Evolutionary conservation across 2,888 invertebrate genomes (phyloP), one percentile per base, ranked within the genome.

Genomic region (Acleris cristana): DNA sequence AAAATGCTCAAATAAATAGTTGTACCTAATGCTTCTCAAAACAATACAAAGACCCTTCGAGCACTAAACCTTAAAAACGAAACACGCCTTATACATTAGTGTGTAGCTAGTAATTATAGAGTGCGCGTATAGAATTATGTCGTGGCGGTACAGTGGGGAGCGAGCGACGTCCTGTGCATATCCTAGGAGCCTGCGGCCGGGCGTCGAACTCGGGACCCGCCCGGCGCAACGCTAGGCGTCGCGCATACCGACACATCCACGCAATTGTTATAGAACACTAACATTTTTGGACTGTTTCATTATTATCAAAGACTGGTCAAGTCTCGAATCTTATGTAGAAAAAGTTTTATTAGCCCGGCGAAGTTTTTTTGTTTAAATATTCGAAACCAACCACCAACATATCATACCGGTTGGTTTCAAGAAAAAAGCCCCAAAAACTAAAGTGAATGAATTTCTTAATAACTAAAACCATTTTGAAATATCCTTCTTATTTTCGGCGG

Each of bases 91-190:
- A 19, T 23, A 40, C 56, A 56, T 56, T 45, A 26, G 23, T 48
- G 19, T 48, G n/a, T 65, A 61, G 19, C 44, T 45, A 66, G 30
- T 57, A 66, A 66, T 66, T 66, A 61, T 65, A 49, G 51, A 51
- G 51, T 57, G 14, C 52, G 34, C 21, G 62, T 63, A 52, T 63
- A 63, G 52, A 58, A 62, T 67, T 67, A 67, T 67, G 49, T 57
- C 18, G 40, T 34, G 55, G 52, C 26, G 64, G 14, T 44, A 49
- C 40, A 49, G 73, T 73, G 77, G 71, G 75, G 73, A 71, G 74
- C 72, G 73, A 82, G 79, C 85, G 82, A 86, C 86, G 86, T 90
- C 90, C 90, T 90, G 88, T 81, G 81, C 79, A 78, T 85, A 82
- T 87, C 87, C 86, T 88, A 85, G 84, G 72, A 72, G 79, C 78